Evolutionary conservation across 2,797 vertebrate species (phyloP).

Genomic region (Sebastes hubbsi): DNA sequence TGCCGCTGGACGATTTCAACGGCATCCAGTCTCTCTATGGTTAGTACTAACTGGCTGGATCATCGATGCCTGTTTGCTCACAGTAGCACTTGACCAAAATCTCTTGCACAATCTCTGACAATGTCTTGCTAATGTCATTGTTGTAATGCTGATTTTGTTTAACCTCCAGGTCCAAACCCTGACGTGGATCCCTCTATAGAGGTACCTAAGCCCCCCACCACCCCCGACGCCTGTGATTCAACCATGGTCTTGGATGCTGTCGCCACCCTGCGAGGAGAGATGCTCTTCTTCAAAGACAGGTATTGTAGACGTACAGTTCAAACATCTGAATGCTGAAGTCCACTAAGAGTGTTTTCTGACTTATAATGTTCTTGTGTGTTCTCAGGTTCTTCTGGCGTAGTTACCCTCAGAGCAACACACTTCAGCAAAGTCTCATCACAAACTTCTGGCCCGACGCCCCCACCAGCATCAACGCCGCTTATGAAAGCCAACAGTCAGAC

Average conservation of each 20-base stretch:
- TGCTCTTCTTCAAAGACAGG: slow-evolving; percentile 90
- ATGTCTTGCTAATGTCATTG: not conserved
- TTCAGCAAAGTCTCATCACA: slow-evolving; percentile 81
- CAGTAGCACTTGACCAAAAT: not conserved
- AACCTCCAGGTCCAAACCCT: slow-evolving; percentile 74
- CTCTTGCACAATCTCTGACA: not conserved
- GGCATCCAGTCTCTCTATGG: slow-evolving; percentile 83
- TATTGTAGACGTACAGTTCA: slow-evolving; percentile 52
- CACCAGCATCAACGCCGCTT: slow-evolving; percentile 84
- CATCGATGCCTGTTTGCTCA: not conserved
- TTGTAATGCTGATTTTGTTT: not conserved
- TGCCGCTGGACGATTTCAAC: slow-evolving; percentile 73
- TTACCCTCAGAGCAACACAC: slow-evolving; percentile 60
- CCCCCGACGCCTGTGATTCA: slow-evolving; percentile 83
- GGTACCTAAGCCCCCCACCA: slow-evolving; percentile 49
- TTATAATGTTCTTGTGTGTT: slow-evolving; percentile 26
- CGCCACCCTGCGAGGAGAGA: slow-evolving; percentile 82
- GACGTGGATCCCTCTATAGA: not conserved
- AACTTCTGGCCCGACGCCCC: slow-evolving; percentile 87
- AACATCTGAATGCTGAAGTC: not conserved
- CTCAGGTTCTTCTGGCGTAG: slow-evolving; percentile 87
- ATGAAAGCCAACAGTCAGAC: slow-evolving; percentile 82
- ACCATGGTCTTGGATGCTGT: slow-evolving; percentile 84
- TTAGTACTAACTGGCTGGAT: slow-evolving; percentile 16
- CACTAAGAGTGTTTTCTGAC: not conserved